These are phyloP conservation scores for Popillia japonica DNA, from an alignment of 1,140 invertebrate genomes.

Conservation along the genomic window DNA sequence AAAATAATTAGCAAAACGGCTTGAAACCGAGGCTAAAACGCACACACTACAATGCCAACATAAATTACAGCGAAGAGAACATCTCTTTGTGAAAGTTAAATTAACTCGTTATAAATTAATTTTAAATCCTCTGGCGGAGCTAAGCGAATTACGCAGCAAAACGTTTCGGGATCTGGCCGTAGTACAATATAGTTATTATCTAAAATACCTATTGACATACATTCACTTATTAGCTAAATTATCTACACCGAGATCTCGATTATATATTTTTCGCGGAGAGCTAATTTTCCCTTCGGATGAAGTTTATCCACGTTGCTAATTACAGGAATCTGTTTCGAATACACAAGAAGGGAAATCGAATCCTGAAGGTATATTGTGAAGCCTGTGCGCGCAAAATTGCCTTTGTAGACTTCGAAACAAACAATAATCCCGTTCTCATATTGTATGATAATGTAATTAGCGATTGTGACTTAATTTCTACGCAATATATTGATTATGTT, in stretches of 20 bases:
- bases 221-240: background rate
- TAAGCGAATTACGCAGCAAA: background rate
- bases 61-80: background rate
- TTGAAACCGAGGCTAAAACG: background rate
- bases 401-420: background rate
- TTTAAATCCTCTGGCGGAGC: background rate
- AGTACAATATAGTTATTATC: background rate
- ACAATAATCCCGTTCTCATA: constrained; percentile 22
- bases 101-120: background rate
- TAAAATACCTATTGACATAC: constrained; percentile 9
- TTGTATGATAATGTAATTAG: constrained; percentile 33
- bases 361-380: background rate
- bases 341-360: background rate
- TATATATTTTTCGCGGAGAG: background rate
- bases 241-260: background rate
- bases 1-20: background rate
- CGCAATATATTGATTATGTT: constrained; percentile 26
- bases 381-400: background rate
- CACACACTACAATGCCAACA: background rate
- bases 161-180: background rate
- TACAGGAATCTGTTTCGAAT: constrained; percentile 17
- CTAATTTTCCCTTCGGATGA: background rate
- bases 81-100: background rate
- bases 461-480: constrained; percentile 16
- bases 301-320: background rate